Evolutionary conservation across 2,888 invertebrate genomes (phyloP), one percentile per base, ranked within the genome.

Genomic region (Venustoraphidia nigricollis): DNA sequence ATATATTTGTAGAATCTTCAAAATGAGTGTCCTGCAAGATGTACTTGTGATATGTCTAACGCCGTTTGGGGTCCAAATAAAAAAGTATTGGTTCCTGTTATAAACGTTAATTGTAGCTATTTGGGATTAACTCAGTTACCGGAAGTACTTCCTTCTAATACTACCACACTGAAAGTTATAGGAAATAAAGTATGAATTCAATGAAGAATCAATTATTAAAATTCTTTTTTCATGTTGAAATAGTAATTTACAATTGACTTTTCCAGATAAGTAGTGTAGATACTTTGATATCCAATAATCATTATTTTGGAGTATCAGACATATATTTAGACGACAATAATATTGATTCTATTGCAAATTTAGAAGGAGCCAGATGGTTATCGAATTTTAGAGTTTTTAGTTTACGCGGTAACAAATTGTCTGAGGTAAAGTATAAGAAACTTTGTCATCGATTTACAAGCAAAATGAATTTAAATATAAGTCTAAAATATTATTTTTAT

Each of bases 351-450:
- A 75, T 83, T 40, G 77, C 79, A 40, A 73, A 76, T 2, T 63
- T 90, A 48, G 90, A 90, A 59, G 83, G 83, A 13, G 78, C 85
- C 0, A 76, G 79, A 57, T 91, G 87, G 87, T 72, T 90, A 54
- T 72, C 77, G 35, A 75, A 79, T 46, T 89, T 90, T 60, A 72
- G 88, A 45, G 76, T 85, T 3, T 67, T 90, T n/a, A 87, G 84
- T 58, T 69, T 91, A 36, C 73, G 77, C 41, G 81, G 81, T 40
- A 91, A 90, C 62, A 70, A 72, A 57, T 61, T 90, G 41, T 73
- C 76, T 46, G 81, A 85, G 71, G 86, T 87, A 63, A n/a, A 57
- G 60, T 60, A 14, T 3, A 10, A 42, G n/a, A 27, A 42, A 17
- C 11, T 17, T 9, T 34, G 34, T 42, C 27, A 41, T 41, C 17